Conservation (phyloP, 2,888 invertebrate genomes). For the Taphrorychus bicolor region DNA sequence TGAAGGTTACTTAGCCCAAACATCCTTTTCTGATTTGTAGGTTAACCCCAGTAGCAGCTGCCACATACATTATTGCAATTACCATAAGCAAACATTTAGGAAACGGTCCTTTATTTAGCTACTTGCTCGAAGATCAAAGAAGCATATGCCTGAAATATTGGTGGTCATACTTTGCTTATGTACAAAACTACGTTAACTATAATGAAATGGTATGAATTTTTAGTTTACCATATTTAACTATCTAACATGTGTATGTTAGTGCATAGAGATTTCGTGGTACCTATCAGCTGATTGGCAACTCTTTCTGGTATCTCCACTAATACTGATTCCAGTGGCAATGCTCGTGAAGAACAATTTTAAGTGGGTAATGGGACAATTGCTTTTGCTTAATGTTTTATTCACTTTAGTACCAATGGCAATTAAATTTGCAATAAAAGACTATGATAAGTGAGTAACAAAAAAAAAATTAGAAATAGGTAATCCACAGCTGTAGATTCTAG, state of each 20-base stretch:
- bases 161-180: conserved; percentile 57
- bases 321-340: conserved; percentile 50
- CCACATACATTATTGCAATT: conserved; percentile 21
- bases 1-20: no score
- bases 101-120: conserved; percentile 43
- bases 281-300: conserved; percentile 57
- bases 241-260: no score
- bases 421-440: conserved; percentile 34
- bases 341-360: conserved; percentile 34
- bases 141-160: conserved; percentile 51
- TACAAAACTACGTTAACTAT: conserved; percentile 54
- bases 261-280: conserved; percentile 55
- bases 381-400: conserved; percentile 36
- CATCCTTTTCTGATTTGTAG: conserved; percentile 23
- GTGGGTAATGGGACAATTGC: conserved; percentile 34
- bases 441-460: conserved; percentile 40
- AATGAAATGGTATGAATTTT: conserved; percentile 26
- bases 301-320: conserved; percentile 52
- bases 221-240: no score
- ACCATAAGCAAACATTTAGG: conserved; percentile 25
- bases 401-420: conserved; percentile 35
- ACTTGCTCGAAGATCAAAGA: neutral
- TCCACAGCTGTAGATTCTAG: neutral
- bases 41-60: conserved; percentile 32
- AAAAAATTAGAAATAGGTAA: neutral